A percentile compares a stretch with the other conserved stretches of the same genome.
Conservation (phyloP, 1,140 invertebrate genomes). For the Andricus grossulariae region DNA sequence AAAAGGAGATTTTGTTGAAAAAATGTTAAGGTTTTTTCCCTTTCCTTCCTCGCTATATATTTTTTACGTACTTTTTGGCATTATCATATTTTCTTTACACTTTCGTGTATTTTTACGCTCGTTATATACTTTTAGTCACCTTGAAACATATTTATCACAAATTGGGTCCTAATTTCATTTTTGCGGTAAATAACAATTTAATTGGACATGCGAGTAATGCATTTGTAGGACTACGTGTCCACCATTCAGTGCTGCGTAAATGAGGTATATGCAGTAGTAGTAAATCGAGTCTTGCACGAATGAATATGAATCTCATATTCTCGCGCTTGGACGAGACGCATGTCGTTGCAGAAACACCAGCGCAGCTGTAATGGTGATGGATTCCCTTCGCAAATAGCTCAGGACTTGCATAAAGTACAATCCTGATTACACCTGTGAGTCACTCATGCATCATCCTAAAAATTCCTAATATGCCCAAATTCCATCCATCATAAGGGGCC, state of each 20-base stretch:
- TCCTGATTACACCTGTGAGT: not conserved
- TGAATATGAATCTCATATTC: constrained; percentile 30
- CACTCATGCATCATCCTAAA: no score
- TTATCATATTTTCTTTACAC: no score
- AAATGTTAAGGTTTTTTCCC: no score
- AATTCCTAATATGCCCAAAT: no score
- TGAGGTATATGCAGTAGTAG: not conserved
- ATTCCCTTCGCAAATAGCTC: constrained; percentile 8
- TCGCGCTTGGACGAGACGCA: constrained; percentile 20
- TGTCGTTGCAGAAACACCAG: constrained; percentile 24
- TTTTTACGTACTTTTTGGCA: no score
- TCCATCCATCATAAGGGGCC: no score
- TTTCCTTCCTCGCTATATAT: no score
- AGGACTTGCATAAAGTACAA: constrained; percentile 15
- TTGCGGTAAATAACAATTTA: not conserved
- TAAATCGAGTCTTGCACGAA: constrained; percentile 16
- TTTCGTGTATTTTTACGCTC: no score
- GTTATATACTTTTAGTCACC: no score
- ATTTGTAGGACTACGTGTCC: not conserved
- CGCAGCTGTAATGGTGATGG: constrained; percentile 7
- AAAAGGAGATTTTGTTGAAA: no score
- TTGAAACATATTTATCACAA: not conserved
- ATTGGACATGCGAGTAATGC: constrained; percentile 24
- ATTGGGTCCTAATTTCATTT: not conserved
- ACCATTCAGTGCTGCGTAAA: not conserved